phyloP scores from a whole-genome alignment of 1,140 invertebrate species.

The Trichonephila clavata region DNA sequence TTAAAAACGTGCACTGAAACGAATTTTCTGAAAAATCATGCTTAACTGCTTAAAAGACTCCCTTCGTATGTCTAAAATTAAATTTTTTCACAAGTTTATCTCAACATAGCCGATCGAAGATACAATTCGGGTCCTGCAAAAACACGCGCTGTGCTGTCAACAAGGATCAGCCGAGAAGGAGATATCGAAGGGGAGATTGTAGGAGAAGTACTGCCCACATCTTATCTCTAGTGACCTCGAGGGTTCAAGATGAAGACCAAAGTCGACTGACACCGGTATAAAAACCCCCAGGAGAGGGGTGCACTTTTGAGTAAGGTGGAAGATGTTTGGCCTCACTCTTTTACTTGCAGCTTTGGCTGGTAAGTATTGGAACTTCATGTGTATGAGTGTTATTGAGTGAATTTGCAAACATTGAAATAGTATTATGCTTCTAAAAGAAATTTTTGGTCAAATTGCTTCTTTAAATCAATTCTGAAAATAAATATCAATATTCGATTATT shows the following conservation, averaged over 20 bases:
- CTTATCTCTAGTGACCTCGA: background rate
- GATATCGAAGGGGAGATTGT: background rate
- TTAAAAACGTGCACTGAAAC: too few relatives aligned
- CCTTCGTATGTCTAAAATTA: too few relatives aligned
- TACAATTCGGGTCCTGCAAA: background rate
- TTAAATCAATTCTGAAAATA: too few relatives aligned
- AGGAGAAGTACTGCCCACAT: background rate
- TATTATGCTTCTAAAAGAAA: too few relatives aligned
- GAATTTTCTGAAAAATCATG: too few relatives aligned
- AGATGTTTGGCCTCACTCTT: constrained; percentile 56
- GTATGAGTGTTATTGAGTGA: too few relatives aligned
- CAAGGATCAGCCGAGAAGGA: constrained; percentile 11
- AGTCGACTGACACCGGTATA: constrained; percentile 39
- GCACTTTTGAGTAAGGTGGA: constrained; percentile 47
- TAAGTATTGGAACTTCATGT: constrained; percentile 2
- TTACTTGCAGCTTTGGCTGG: constrained; percentile 67
- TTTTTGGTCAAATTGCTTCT: too few relatives aligned
- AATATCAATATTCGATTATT: too few relatives aligned
- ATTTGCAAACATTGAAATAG: too few relatives aligned
- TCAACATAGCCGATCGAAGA: too few relatives aligned
- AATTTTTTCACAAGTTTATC: too few relatives aligned
- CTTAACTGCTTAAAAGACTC: too few relatives aligned
- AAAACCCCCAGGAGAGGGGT: background rate
- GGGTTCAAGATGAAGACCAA: constrained; percentile 51
- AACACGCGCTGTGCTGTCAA: constrained; percentile 8